Base-by-base conservation (phyloP, 2,797 vertebrate genomes). In the Setipinna tenuifilis region DNA sequence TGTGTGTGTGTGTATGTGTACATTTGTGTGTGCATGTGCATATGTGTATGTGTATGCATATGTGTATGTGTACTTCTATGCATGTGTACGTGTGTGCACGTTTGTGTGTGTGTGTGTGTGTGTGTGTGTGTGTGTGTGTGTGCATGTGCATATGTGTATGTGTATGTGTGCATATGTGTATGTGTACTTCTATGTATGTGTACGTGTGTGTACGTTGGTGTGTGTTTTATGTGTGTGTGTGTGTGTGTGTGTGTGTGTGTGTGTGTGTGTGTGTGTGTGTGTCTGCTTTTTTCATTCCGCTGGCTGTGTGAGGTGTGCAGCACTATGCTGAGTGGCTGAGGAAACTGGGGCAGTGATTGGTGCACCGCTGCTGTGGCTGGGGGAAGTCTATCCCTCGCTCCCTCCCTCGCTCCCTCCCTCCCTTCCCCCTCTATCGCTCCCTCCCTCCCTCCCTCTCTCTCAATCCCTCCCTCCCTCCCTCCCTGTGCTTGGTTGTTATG, bases 311-410 rank as follows among this genome's bases (percentile, higher is more conserved):
- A 82, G 83, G 84, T 86, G 85, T 83, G 83, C 82, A 75, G 68
- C 68, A 75, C 68, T 35, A 75, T 75, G 68, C 68, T 75, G 68
- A 86, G 87, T 78, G 83, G 83, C 83, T 84, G 78, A 65, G 82
- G 78, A 87, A 85, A 85, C 86, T 89, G 86, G 87, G 88, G 82
- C 84, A 89, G 87, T 86, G 85, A 88, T 89, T 88, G 87, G 85
- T 87, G 87, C 86, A 58, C 89, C 92, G 91, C 82, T 87, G 93
- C 92, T 90, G 92, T 91, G 92, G 93, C 93, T 94, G 86, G 4
- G 91, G n/a, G 83, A 90, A 75, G 68, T 75, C 68, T 75, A 17
- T 75, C 68, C 68, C 68, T 75, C 68, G 12, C 14, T 35, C 68
- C 14, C 68, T 41, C 31, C 14, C 28, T 41, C 68, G 6, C 62